phyloP scores from a whole-genome alignment of 2,113 vertebrate genomes.

The Callopanchax toddi region DNA sequence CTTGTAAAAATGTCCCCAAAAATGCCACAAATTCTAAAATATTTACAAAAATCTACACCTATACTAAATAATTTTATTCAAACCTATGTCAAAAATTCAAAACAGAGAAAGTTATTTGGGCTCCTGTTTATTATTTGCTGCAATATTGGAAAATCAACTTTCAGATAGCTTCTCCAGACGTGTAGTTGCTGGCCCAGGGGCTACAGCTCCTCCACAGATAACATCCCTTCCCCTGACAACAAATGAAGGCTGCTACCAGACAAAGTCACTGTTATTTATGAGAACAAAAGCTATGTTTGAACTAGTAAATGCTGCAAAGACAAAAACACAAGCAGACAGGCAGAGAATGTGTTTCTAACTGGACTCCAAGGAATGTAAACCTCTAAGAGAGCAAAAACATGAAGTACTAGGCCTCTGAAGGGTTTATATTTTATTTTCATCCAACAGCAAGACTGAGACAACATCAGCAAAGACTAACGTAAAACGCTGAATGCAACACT shows the following conservation, averaged over 20 bases:
- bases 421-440: constrained; percentile 6
- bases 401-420: constrained; percentile 11
- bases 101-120: constrained; percentile 30
- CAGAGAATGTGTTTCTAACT: constrained; percentile 24
- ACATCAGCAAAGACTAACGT: background rate
- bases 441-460: background rate
- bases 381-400: constrained; percentile 19
- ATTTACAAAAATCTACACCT: too few relatives aligned
- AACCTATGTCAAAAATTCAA: background rate
- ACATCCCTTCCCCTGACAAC: constrained; percentile 62
- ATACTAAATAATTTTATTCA: background rate
- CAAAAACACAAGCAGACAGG: constrained; percentile 6
- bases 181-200: constrained; percentile 25
- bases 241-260: constrained; percentile 45
- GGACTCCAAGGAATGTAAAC: constrained; percentile 13
- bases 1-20: too few relatives aligned
- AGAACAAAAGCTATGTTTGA: constrained; percentile 12
- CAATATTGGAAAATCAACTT: constrained; percentile 48
- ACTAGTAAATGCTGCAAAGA: constrained; percentile 31
- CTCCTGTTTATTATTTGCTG: constrained; percentile 40
- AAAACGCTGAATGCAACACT: constrained; percentile 5
- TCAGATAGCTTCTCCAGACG: constrained; percentile 44
- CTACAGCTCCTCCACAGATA: constrained; percentile 42
- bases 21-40: too few relatives aligned
- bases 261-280: constrained; percentile 32